Evolutionary conservation across 1,140 invertebrate species (phyloP), one percentile per base, ranked within the genome.

Genomic region (Parapsyche elsis): DNA sequence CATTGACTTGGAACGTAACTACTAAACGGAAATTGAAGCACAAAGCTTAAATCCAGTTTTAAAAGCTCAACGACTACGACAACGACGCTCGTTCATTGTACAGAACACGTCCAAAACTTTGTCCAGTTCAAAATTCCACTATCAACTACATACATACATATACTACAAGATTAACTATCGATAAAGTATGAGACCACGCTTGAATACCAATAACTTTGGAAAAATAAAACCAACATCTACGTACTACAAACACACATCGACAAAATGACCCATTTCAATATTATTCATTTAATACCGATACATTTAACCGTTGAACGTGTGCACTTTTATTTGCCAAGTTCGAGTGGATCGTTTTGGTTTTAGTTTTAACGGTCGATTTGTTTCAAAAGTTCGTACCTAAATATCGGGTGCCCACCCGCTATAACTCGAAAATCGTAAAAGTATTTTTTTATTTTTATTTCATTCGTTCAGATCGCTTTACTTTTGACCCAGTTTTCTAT

Each of bases 141-240:
- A 38, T 7, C 57, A 19, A 61, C 30, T 38, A 38, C 30, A 38
- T 38, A 38, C 30, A 38, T 38, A 38, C 7, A 7, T 38, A 38
- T 38, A 7, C 16, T 61, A 21, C 9, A 67, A 67, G 64, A 67
- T 67, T 67, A 67, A 67, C 64, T 67, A 67, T 67, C 64, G 64
- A 67, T 26, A 67, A 67, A 67, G 64, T 67, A 24, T 26, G 5
- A 67, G 19, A 26, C 5, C 64, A 26, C 64, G 10, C 64, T 26
- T 23, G 64, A 67, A 67, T 67, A 67, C 64, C 64, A 23, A 67
- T 67, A 10, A 67, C 21, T 12, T 24, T 26, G 12, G 2, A 53
- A 53, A 53, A 5, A 53, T 53, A 53, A 12, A 53, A 53, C 10
- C 49, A 1, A 53, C 49, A 53, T 53, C 49, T 53, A 53, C 49